Evolutionary conservation across 2,113 vertebrate genomes (phyloP).

Genomic region (Heterotilapia buettikoferi): DNA sequence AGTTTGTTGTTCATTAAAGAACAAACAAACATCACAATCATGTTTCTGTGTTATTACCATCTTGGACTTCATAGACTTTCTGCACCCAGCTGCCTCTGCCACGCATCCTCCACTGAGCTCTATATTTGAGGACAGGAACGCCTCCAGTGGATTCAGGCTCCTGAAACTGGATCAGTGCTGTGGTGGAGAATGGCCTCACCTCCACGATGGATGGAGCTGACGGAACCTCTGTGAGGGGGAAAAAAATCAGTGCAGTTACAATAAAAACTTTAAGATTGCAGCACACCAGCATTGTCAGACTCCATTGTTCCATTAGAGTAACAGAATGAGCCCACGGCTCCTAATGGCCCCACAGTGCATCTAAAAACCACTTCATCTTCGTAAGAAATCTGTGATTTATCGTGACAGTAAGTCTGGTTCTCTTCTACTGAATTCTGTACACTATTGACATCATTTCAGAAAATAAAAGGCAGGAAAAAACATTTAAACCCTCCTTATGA

Average conservation of each 20-base stretch:
- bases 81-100: conserved; percentile 77
- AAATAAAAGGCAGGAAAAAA: not conserved
- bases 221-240: conserved; percentile 80
- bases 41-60: conserved; percentile 72
- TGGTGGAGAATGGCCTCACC: conserved; percentile 90
- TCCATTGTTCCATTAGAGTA: not conserved
- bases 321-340: not conserved
- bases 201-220: conserved; percentile 83
- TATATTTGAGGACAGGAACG: conserved; percentile 89
- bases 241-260: not conserved
- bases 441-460: not conserved
- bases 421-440: not conserved
- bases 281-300: not conserved
- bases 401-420: not conserved
- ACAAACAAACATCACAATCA: not conserved
- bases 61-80: conserved; percentile 76
- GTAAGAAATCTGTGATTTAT: not conserved
- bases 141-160: conserved; percentile 91
- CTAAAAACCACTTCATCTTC: not conserved
- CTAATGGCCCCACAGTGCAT: not conserved
- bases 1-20: not conserved
- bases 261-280: not conserved
- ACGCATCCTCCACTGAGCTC: conserved; percentile 79
- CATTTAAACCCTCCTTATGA: not conserved
- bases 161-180: conserved; percentile 84